phyloP scores from a whole-genome alignment of 2,797 vertebrate genomes.

The Monodelphis domestica region DNA sequence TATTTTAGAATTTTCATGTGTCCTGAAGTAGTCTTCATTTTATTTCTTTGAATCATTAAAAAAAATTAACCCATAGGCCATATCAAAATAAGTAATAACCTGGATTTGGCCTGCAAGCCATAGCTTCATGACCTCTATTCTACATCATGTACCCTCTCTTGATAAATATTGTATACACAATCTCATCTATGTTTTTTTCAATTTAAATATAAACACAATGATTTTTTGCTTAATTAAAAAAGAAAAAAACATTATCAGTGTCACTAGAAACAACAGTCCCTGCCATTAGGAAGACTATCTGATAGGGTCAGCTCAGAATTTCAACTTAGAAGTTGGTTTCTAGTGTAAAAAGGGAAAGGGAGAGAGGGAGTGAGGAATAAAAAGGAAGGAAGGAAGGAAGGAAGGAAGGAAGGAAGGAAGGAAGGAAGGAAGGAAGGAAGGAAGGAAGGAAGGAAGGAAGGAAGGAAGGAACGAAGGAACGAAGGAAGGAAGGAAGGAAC shows the following conservation, averaged over 20 bases:
- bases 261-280: background rate
- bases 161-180: background rate
- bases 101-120: too few species aligned
- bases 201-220: background rate
- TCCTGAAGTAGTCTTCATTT: background rate
- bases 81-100: background rate
- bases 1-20: background rate
- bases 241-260: background rate
- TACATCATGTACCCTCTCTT: background rate
- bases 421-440: background rate
- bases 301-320: conserved; percentile 29
- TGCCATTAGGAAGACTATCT: conserved; percentile 38
- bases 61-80: background rate
- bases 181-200: background rate
- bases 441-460: background rate
- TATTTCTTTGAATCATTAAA: background rate
- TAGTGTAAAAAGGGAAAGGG: conserved; percentile 38
- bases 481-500: background rate
- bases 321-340: conserved; percentile 49
- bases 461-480: too few species aligned
- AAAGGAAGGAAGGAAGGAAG: background rate
- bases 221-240: background rate
- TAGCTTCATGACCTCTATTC: background rate
- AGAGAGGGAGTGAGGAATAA: too few species aligned
- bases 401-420: too few species aligned